A percentile compares a stretch with the other conserved stretches of the same genome.
phyloP scores from a whole-genome alignment of 2,888 invertebrate species.

The Laspeyria flexula region DNA sequence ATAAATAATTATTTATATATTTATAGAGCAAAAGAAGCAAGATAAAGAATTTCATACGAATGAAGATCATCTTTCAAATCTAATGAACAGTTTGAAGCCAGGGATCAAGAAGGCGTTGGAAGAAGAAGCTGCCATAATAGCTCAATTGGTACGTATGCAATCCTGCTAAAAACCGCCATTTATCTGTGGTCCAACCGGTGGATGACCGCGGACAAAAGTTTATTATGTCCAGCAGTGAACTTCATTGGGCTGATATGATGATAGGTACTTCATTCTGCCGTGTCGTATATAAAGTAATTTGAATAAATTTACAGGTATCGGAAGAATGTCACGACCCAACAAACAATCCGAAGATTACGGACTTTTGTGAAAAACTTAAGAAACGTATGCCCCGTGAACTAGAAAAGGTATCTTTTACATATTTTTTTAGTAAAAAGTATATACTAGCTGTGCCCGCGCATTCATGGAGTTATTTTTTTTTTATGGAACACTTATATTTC shows the following conservation, averaged over 20 bases:
- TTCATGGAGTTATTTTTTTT: too few relatives aligned
- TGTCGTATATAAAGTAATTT: neutral
- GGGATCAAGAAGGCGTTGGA: neutral
- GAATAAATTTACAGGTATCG: neutral
- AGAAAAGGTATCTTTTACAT: constrained; percentile 7
- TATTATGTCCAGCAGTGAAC: too few relatives aligned
- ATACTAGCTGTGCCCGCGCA: too few relatives aligned
- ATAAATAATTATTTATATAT: too few relatives aligned
- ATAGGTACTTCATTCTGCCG: too few relatives aligned
- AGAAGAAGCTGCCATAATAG: neutral
- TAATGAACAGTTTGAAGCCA: neutral
- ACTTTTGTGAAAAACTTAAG: neutral
- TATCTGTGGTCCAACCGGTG: too few relatives aligned
- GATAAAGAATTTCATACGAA: neutral
- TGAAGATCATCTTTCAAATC: neutral
- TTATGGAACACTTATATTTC: too few relatives aligned
- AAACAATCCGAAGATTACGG: neutral
- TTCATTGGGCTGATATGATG: too few relatives aligned
- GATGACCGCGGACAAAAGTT: too few relatives aligned
- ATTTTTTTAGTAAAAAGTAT: neutral
- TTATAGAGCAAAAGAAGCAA: constrained; percentile 17
- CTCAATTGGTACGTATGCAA: neutral
- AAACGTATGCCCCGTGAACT: neutral
- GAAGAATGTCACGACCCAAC: neutral
- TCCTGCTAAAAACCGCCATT: too few relatives aligned